phyloP scores from a whole-genome alignment of 2,888 invertebrate genomes.

The Amiota communis region DNA sequence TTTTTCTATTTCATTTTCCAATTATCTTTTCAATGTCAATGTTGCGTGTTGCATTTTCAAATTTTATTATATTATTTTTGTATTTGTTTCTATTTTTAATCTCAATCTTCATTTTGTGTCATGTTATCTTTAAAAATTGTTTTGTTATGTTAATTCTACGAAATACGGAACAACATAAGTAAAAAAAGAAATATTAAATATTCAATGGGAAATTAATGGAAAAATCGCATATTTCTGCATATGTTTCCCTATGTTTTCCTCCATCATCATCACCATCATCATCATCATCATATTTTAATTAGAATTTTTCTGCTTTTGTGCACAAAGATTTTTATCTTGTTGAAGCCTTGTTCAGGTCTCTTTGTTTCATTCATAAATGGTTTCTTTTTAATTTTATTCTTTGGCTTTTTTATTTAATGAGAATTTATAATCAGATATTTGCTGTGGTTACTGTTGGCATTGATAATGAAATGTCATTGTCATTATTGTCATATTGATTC shows the following conservation, averaged over 20 bases:
- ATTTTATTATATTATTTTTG: slow-evolving; percentile 2
- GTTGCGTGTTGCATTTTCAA: slow-evolving; percentile 16
- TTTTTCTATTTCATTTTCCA: no score
- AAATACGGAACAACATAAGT: no score
- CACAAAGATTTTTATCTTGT: not conserved
- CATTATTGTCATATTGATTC: slow-evolving; percentile 12
- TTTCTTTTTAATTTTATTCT: slow-evolving; percentile 38
- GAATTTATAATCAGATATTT: slow-evolving; percentile 29
- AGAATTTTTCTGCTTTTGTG: slow-evolving; percentile 24
- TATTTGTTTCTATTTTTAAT: not conserved
- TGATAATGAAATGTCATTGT: slow-evolving; percentile 37
- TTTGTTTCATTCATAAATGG: slow-evolving; percentile 28
- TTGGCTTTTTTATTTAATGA: slow-evolving; percentile 32
- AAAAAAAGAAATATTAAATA: no score
- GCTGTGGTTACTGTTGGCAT: slow-evolving; percentile 23
- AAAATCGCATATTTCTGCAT: slow-evolving; percentile 4
- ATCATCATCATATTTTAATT: not conserved
- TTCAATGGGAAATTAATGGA: no score
- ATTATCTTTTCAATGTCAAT: slow-evolving; percentile 29
- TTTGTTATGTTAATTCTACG: no score
- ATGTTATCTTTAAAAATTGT: no score
- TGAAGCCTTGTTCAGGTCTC: no score
- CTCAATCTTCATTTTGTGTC: no score
- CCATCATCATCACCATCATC: not conserved
- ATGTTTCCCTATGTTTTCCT: not conserved